A percentile compares a stretch with the other conserved stretches of the same genome.
Conservation (phyloP, 2,797 vertebrate genomes). For the Fistularia commersonii region DNA sequence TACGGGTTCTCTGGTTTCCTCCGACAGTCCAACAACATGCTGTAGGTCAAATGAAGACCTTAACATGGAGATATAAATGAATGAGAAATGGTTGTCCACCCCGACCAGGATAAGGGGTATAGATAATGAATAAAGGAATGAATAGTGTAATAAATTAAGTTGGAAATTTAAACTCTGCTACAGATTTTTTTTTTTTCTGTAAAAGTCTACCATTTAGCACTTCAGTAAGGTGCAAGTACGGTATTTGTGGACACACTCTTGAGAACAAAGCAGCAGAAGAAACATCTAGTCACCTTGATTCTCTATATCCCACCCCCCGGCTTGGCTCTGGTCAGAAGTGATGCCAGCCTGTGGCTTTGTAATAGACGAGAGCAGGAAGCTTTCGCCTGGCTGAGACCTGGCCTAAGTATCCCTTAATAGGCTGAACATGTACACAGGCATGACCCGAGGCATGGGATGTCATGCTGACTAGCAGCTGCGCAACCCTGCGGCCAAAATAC, state of each 20-base stretch:
- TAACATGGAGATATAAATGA: too few species aligned
- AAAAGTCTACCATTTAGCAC: too few species aligned
- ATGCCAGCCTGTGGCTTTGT: conserved; percentile 40
- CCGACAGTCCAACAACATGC: too few species aligned
- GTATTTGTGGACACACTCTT: neutral
- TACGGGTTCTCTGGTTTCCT: too few species aligned
- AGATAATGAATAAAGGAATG: too few species aligned
- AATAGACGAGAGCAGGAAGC: conserved; percentile 10
- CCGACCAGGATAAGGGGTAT: too few species aligned
- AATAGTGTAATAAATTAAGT: too few species aligned
- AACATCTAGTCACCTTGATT: conserved; percentile 44
- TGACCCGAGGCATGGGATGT: conserved; percentile 15
- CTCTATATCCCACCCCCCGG: conserved; percentile 38
- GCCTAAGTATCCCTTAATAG: conserved; percentile 34
- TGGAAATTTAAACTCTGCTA: too few species aligned
- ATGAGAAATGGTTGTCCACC: too few species aligned
- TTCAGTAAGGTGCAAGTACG: too few species aligned
- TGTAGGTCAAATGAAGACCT: too few species aligned
- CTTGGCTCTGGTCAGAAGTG: conserved; percentile 47
- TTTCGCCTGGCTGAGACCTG: conserved; percentile 11
- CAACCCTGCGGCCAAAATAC: neutral
- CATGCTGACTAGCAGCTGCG: conserved; percentile 43
- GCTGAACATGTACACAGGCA: conserved; percentile 27
- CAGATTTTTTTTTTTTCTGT: too few species aligned
- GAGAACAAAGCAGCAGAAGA: conserved; percentile 20